Conservation (phyloP, 2,888 invertebrate genomes). For the Thysanoteuthis rhombus region DNA sequence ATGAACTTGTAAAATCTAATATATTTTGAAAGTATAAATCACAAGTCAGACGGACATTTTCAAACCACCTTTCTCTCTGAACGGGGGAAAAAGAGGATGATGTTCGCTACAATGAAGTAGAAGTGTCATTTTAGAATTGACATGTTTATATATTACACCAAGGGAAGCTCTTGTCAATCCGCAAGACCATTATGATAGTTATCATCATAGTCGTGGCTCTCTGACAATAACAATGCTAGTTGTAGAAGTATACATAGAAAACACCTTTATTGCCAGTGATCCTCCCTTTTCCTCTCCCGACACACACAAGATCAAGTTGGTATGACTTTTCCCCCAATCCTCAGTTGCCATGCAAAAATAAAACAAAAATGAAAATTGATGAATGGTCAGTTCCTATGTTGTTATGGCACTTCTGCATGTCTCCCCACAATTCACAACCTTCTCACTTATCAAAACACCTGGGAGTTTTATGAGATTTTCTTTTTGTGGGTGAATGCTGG, state of each 20-base stretch:
- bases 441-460: not conserved
- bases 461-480: not conserved
- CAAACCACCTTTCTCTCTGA: too few species aligned
- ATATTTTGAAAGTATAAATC: too few species aligned
- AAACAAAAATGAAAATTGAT: not conserved
- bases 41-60: too few species aligned
- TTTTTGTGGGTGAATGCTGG: not conserved
- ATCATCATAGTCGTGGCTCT: not conserved
- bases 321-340: not conserved
- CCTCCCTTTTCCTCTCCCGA: not conserved
- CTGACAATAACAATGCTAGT: not conserved
- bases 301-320: not conserved
- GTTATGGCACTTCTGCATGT: not conserved
- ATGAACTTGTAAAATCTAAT: too few species aligned
- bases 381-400: not conserved
- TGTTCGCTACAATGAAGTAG: too few species aligned
- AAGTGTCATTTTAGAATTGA: not conserved
- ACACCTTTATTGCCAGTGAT: not conserved
- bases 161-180: not conserved
- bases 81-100: too few species aligned
- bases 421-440: not conserved
- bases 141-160: not conserved
- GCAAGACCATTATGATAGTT: not conserved
- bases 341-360: not conserved
- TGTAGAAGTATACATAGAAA: not conserved